Base-by-base conservation (phyloP, 2,113 vertebrate genomes). In the Heterotis niloticus region DNA sequence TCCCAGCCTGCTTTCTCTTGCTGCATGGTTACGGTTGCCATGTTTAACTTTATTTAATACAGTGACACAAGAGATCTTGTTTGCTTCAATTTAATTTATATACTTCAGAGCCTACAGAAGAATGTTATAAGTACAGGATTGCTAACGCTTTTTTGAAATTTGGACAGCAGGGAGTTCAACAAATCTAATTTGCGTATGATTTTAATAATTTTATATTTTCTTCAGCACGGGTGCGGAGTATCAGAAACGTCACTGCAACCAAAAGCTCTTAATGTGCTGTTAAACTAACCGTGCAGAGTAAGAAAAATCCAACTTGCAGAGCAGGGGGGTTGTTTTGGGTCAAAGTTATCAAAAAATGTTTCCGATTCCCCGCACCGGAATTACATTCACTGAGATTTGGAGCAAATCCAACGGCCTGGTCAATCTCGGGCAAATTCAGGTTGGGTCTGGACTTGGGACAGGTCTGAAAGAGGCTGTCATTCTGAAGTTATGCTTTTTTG, bases 351-450 rank as follows among this genome's bases (percentile, higher is more conserved):
- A 28, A 23, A 57, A 29, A 74, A 64, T n/a, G 57, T 64, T 26
- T 34, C 59, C 34, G 74, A 28, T 75, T 75, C 28, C 74, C 28
- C 20, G 74, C 26, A 62, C 74, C 62, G 28, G 62, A 24, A 34
- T 62, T 17, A 16, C 57, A 20, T 64, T 62, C 44, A 13, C 26
- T 64, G 59, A 20, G 56, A 75, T 23, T 14, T 26, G 20, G 74
- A 5, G 14, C n/a, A 24, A 62, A 76, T 65, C 62, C 29, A 65
- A 24, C 51, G 52, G 75, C 17, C 75, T 76, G 75, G 64, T 76
- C 34, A 16, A 34, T 65, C 20, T 18, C 62, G 9, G 29, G 52
- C 75, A 29, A 51, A 29, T 34, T 76, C 62, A 17, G n/a, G 34
- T 29, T 76, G 24, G 26, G 34, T 18, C n/a, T 65, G 62, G 24